Evolutionary conservation across 1,140 invertebrate genomes (phyloP).

Genomic region (Drosophila pseudoananassae): DNA sequence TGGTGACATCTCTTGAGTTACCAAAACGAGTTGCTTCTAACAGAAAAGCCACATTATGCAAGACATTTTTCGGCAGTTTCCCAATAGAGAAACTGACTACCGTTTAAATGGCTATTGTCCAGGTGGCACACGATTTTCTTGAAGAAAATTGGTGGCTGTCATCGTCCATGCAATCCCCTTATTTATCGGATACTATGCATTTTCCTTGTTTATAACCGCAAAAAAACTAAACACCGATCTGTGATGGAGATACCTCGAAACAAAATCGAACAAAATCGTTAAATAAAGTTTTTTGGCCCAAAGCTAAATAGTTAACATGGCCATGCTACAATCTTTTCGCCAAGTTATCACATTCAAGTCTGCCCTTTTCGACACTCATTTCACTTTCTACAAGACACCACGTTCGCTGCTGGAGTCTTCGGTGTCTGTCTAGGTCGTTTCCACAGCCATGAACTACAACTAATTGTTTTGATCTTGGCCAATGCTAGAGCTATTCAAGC

Average conservation of each 20-base stretch:
- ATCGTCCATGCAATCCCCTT: conserved; percentile 31
- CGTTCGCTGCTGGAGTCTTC: conserved; percentile 67
- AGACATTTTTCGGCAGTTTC: conserved; percentile 24
- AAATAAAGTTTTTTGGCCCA: too few relatives aligned
- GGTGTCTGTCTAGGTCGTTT: conserved; percentile 13
- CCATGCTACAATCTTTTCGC: conserved; percentile 24
- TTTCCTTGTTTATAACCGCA: too few relatives aligned
- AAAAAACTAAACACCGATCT: too few relatives aligned
- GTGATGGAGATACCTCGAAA: too few relatives aligned
- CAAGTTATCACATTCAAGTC: conserved; percentile 10
- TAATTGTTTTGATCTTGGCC: conserved; percentile 61
- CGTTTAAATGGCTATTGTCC: background rate
- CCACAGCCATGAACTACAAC: conserved; percentile 12
- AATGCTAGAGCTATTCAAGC: conserved; percentile 60
- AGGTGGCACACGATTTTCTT: conserved; percentile 17
- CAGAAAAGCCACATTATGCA: conserved; percentile 18
- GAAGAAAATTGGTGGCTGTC: conserved; percentile 38
- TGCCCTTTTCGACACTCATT: conserved; percentile 10
- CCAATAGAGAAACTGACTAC: conserved; percentile 29
- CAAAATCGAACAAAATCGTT: too few relatives aligned
- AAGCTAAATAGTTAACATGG: conserved; percentile 24
- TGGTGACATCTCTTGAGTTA: conserved; percentile 35
- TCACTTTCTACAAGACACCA: conserved; percentile 44
- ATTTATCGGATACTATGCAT: conserved; percentile 17
- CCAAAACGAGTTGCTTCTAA: conserved; percentile 41